Conservation (phyloP, 2,888 invertebrate genomes). For the Lordiphosa andalusiaca region DNA sequence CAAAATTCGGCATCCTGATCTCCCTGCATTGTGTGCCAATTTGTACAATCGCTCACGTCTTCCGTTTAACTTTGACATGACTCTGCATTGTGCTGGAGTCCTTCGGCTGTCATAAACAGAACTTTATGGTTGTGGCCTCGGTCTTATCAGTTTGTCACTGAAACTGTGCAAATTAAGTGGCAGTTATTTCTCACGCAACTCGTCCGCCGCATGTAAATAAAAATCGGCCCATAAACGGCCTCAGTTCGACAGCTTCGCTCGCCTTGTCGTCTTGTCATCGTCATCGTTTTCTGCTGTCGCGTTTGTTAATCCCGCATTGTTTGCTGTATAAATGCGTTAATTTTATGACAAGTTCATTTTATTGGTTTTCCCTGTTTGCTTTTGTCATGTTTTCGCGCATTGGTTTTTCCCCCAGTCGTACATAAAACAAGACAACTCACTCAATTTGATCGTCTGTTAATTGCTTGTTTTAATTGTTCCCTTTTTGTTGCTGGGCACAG, state of each 20-base stretch:
- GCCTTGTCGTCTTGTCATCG: slow-evolving; percentile 23
- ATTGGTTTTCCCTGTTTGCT: slow-evolving; percentile 70
- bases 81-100: neutral
- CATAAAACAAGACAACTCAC: slow-evolving; percentile 58
- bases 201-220: slow-evolving; percentile 58
- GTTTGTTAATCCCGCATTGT: slow-evolving; percentile 72
- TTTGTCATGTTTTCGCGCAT: slow-evolving; percentile 61
- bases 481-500: too few species aligned
- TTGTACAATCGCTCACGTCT: slow-evolving; percentile 46
- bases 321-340: slow-evolving; percentile 74
- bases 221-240: slow-evolving; percentile 64
- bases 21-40: too few species aligned
- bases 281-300: slow-evolving; percentile 18
- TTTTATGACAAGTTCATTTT: slow-evolving; percentile 76
- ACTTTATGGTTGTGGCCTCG: slow-evolving; percentile 30
- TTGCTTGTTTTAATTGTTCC: slow-evolving; percentile 71
- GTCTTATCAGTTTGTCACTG: slow-evolving; percentile 54
- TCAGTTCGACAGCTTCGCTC: slow-evolving; percentile 42
- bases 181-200: slow-evolving; percentile 74
- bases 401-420: slow-evolving; percentile 39
- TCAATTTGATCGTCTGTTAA: slow-evolving; percentile 70
- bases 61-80: slow-evolving; percentile 47
- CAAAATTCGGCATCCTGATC: too few species aligned
- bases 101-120: slow-evolving; percentile 59
- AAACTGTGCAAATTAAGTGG: slow-evolving; percentile 61